A percentile compares a stretch with the other conserved stretches of the same genome.
Conservation (phyloP, 92 coral and sea anemone genomes). For the Palythoa grandis region DNA sequence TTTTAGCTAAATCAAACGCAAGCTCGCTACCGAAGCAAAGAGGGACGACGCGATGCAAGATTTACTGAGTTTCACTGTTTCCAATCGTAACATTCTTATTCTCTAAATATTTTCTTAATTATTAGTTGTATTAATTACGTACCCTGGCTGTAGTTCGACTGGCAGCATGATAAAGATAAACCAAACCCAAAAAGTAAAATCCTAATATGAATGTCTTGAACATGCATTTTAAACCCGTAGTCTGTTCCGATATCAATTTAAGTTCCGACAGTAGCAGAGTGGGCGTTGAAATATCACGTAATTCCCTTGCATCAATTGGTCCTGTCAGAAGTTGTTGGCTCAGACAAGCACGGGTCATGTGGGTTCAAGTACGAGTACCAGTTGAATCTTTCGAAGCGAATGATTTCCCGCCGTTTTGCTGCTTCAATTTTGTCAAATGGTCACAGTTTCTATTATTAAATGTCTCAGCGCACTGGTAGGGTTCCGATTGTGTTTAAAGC, state of each 20-base stretch:
- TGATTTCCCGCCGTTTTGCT: background rate
- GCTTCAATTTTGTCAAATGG: too few species aligned
- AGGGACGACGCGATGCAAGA: background rate
- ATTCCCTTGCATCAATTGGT: constrained; percentile 38
- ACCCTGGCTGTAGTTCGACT: background rate
- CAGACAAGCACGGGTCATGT: constrained; percentile 36
- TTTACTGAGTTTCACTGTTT: background rate
- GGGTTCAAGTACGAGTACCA: constrained; percentile 28
- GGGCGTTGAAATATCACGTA: constrained; percentile 44
- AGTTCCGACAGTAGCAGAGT: background rate
- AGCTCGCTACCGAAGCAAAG: background rate
- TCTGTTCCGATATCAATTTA: constrained; percentile 9
- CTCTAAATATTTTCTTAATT: background rate
- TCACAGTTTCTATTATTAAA: background rate
- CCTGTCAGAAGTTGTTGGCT: constrained; percentile 38
- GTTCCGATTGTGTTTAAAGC: background rate
- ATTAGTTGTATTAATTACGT: background rate
- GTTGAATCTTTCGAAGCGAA: constrained; percentile 4
- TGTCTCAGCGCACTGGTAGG: background rate
- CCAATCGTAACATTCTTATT: background rate
- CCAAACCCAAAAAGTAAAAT: background rate
- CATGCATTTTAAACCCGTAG: constrained; percentile 5
- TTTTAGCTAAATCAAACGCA: background rate
- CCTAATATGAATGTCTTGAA: background rate
- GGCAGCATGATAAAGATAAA: background rate